A percentile compares a stretch with the other conserved stretches of the same genome.
These are phyloP conservation scores for Ochropleura leucogaster DNA, from an alignment of 2,888 invertebrate genomes.

Conservation along the genomic window DNA sequence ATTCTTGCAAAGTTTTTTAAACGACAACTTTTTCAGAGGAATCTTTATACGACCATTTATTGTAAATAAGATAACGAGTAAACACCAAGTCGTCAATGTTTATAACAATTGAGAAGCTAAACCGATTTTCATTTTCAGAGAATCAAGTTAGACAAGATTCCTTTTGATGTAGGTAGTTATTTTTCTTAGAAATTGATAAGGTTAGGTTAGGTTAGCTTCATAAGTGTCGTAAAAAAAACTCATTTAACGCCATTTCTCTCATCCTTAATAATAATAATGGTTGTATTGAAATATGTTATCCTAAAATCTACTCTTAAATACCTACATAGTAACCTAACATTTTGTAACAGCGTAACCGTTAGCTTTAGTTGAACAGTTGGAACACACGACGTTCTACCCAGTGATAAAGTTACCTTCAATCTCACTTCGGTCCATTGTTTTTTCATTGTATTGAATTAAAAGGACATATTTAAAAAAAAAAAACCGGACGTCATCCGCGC, in stretches of 20 bases:
- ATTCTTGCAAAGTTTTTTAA: conserved; percentile 30
- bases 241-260: background rate
- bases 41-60: background rate
- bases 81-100: conserved; percentile 8
- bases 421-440: conserved; percentile 13
- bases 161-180: conserved; percentile 21
- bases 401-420: conserved; percentile 9
- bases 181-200: conserved; percentile 31
- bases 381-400: conserved; percentile 6
- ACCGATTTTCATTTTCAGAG: conserved; percentile 21
- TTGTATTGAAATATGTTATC: background rate
- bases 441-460: background rate
- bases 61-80: background rate
- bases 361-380: conserved; percentile 20
- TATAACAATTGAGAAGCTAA: conserved; percentile 11
- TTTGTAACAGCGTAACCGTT: conserved; percentile 27
- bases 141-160: conserved; percentile 17
- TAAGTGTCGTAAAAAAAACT: background rate
- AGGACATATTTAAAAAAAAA: background rate
- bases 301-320: conserved; percentile 6
- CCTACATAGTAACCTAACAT: background rate
- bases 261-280: background rate
- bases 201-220: background rate
- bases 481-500: background rate
- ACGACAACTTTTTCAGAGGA: background rate